Evolutionary conservation across 2,113 vertebrate genomes (phyloP).

Genomic region (Talpa occidentalis): DNA sequence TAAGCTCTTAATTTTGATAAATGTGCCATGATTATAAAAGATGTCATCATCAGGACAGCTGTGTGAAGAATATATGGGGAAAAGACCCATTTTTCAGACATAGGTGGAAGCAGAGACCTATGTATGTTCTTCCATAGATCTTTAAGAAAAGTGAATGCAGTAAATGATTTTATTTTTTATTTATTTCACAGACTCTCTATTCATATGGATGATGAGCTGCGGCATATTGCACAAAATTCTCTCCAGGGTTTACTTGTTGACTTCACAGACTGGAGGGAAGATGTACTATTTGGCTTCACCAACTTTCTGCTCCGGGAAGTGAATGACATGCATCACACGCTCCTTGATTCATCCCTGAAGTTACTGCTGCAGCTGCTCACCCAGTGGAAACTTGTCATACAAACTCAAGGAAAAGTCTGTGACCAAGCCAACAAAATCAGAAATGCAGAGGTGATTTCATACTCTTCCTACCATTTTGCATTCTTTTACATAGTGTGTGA

Average conservation of each 20-base stretch:
- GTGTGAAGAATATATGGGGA: not conserved
- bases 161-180: not conserved
- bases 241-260: conserved; percentile 97
- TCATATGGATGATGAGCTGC: conserved; percentile 98
- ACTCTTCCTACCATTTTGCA: not conserved
- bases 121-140: not conserved
- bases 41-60: not conserved
- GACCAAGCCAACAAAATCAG: conserved; percentile 89
- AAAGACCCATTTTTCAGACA: not conserved
- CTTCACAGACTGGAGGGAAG: conserved; percentile 98
- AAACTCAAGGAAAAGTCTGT: conserved; percentile 92
- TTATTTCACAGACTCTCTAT: conserved; percentile 92
- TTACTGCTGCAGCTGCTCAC: conserved; percentile 97
- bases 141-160: not conserved
- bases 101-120: not conserved
- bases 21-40: not conserved
- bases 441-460: conserved; percentile 90
- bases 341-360: conserved; percentile 97
- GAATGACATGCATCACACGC: conserved; percentile 95
- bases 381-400: conserved; percentile 96
- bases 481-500: not conserved
- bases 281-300: conserved; percentile 97
- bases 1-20: not conserved
- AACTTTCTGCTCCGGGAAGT: conserved; percentile 98
- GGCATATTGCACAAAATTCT: conserved; percentile 98